A percentile compares a stretch with the other conserved stretches of the same genome.
These are phyloP conservation scores for Drosophila atroscutellata DNA, from an alignment of 2,888 invertebrate genomes.

Conservation along the genomic window DNA sequence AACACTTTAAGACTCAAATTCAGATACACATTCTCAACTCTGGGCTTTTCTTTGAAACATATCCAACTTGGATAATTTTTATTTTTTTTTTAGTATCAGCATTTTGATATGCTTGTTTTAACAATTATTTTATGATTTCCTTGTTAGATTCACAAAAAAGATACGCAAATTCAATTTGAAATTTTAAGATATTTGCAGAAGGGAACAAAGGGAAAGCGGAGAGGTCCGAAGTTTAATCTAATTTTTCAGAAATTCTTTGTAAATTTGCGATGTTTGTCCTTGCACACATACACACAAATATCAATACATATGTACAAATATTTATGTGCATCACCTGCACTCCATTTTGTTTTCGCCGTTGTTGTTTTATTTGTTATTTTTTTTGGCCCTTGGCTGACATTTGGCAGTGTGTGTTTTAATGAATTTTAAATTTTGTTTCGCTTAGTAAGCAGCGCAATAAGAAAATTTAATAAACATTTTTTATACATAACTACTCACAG, in stretches of 20 bases:
- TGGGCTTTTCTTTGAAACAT: background rate
- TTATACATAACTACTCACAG: constrained; percentile 48
- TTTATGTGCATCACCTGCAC: constrained; percentile 22
- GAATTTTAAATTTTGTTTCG: constrained; percentile 68
- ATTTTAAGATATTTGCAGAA: background rate
- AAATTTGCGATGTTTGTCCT: background rate
- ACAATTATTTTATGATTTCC: constrained; percentile 51
- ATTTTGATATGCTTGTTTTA: background rate
- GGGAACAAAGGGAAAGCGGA: background rate
- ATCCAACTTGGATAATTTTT: background rate
- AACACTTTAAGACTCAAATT: background rate
- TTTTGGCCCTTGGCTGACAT: constrained; percentile 49
- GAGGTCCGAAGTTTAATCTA: background rate
- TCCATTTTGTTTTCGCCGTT: constrained; percentile 13
- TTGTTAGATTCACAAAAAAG: constrained; percentile 22
- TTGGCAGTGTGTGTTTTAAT: constrained; percentile 61
- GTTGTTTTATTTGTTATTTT: constrained; percentile 15
- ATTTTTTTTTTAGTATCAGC: background rate
- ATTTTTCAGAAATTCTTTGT: background rate
- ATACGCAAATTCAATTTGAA: constrained; percentile 43
- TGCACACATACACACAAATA: constrained; percentile 19
- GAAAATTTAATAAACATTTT: constrained; percentile 62
- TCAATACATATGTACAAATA: background rate
- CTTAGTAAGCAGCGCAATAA: constrained; percentile 25
- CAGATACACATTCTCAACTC: background rate